Base-by-base conservation (phyloP, 2,113 vertebrate genomes). In the Sinocyclocheilus maitianheensis region DNA sequence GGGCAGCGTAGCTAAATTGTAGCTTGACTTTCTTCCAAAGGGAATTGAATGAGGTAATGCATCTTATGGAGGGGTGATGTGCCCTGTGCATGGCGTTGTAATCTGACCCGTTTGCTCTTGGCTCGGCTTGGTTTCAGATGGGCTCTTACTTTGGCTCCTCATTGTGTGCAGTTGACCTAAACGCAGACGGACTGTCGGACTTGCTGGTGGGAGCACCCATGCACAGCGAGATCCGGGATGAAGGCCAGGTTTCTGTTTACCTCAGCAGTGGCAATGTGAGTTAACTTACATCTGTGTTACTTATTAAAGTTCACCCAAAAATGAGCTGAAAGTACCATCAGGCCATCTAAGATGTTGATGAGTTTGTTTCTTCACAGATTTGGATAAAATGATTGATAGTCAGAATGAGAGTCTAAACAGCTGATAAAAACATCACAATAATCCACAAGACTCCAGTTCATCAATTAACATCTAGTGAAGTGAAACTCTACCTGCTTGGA, bases 91-190 rank as follows among this genome's bases (percentile, higher is more conserved):
- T 92, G 89, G 20, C 14, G 1, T 81, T 82, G 55, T 94, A 90
- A 92, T 90, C 91, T 94, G 92, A 97, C 96, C 96, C 93, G 94
- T 96, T 77, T 91, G 92, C 95, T 97, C 93, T 97, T 95, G 92
- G 95, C 95, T 97, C 92, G 90, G 86, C 95, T 98, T 96, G 96
- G 94, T 98, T 98, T 91, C 97, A 99, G 98, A 97, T 99, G 97
- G 98, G 98, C 95, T 99, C 98, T 96, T 99, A 99, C 97, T 99
- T 99, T 97, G 98, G 98, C 96, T 99, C 98, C 95, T 98, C 98
- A 95, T 96, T 99, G 94, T 99, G 98, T 93, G 97, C 97, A 96
- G 97, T 98, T 96, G 98, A 99, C 95, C 95, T 99, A 95, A 99
- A 99, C 88, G 93, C 93, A 43, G 98, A 99, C 1, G 97, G 98